Base-by-base conservation (phyloP, 2,888 invertebrate genomes). In the Himalopsyche kuldschensis region DNA sequence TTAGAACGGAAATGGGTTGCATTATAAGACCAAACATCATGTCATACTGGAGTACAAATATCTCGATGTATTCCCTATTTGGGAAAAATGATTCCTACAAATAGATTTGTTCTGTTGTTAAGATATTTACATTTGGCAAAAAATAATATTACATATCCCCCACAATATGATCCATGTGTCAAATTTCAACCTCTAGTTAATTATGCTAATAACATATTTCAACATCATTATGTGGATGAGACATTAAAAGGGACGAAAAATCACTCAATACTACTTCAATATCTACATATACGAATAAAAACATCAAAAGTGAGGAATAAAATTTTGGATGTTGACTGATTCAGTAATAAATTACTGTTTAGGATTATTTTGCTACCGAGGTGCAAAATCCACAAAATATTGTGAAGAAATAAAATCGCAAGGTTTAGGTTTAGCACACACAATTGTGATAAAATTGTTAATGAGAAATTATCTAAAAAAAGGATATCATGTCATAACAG, bases 281-380 rank as follows among this genome's bases (percentile, higher is more conserved):
- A n/a, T n/a, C n/a, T n/a, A n/a, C n/a, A n/a, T n/a, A n/a, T n/a
- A n/a, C n/a, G n/a, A n/a, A n/a, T n/a, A n/a, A n/a, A n/a, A n/a
- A n/a, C n/a, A n/a, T n/a, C n/a, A n/a, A n/a, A 30, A 84, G 79
- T 85, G 85, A 82, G 82, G 87, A 17, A 84, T 87, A 41, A 87
- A 87, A 82, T 88, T 88, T 85, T 88, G 87, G 87, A 87, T 87
- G 87, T 82, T 87, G 17, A 84, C 84, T 80, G 87, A 87, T 85
- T 86, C 87, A n/a, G 77, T 87, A n/a, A 32, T 83, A 4, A 87
- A 88, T n/a, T n/a, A n/a, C 83, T 88, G 87, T 84, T 82, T 87
- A 76, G 86, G 84, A 35, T 87, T 87, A 79, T 88, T 81, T 85
- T 87, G 86, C 41, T 87, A 87, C 79, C 79, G 81, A 77, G 86